These are phyloP conservation scores for Urocolius indicus DNA, from an alignment of 2,113 vertebrate species.

Conservation along the genomic window DNA sequence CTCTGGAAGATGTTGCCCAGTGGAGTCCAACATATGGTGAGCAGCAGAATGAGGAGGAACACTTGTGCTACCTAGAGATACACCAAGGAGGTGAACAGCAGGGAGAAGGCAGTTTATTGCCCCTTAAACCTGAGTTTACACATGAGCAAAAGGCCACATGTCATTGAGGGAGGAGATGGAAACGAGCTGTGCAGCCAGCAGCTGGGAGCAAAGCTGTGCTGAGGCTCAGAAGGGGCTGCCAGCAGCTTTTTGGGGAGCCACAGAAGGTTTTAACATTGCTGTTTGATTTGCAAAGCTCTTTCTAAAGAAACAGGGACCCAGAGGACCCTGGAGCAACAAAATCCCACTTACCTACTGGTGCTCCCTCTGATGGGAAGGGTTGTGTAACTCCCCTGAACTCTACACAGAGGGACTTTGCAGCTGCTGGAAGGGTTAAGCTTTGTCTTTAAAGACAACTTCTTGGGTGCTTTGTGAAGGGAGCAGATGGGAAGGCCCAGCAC, in stretches of 20 bases:
- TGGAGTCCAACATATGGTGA: neutral
- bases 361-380: no score
- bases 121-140: neutral
- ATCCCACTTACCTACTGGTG: neutral
- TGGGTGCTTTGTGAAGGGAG: neutral
- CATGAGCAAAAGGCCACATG: accelerated
- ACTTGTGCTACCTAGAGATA: neutral
- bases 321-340: neutral
- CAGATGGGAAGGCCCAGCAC: neutral
- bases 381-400: accelerated
- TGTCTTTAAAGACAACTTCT: neutral
- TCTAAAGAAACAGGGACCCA: neutral
- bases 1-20: neutral
- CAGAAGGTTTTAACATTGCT: neutral
- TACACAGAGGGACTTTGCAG: neutral
- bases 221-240: neutral
- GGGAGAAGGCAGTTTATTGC: neutral
- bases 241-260: neutral
- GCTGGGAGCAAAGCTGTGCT: neutral
- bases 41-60: accelerated
- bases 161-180: accelerated
- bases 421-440: neutral
- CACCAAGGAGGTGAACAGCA: neutral
- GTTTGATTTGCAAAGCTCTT: neutral
- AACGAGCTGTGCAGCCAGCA: accelerated